A percentile compares a stretch with the other conserved stretches of the same genome.
Conservation (phyloP, 2,797 vertebrate genomes). For the Champsocephalus gunnari region DNA sequence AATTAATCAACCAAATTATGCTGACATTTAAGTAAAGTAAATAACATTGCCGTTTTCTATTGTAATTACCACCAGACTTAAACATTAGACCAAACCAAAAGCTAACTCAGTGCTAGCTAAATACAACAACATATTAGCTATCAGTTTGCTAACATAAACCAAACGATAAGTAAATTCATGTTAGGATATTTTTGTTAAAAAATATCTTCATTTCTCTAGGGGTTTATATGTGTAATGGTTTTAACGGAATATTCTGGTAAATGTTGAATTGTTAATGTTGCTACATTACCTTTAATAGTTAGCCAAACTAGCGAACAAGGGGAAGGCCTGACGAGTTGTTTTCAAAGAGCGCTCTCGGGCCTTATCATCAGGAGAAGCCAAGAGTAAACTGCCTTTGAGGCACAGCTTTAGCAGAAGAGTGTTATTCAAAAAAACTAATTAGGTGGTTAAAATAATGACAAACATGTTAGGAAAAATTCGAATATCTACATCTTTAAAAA, state of each 20-base stretch:
- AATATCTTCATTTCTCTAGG: accelerated
- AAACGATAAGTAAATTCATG: background rate
- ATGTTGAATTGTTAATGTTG: background rate
- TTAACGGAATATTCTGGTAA: background rate
- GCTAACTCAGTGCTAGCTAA: conserved; percentile 13
- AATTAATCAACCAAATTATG: background rate
- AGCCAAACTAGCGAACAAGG: background rate
- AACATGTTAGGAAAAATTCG: background rate
- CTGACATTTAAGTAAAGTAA: background rate
- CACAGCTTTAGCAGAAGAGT: too few relatives aligned
- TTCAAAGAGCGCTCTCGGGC: background rate
- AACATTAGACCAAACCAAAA: background rate
- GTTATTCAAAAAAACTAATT: background rate
- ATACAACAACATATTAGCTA: background rate
- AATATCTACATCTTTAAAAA: background rate
- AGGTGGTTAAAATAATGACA: background rate
- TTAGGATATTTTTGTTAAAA: background rate
- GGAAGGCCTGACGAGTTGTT: background rate
- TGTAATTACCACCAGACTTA: background rate
- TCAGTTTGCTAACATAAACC: background rate
- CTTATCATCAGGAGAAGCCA: too few relatives aligned
- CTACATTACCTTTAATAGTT: conserved; percentile 13
- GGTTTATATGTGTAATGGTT: background rate
- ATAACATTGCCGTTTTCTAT: background rate
- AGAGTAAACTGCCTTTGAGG: too few relatives aligned